These are phyloP conservation scores for Melanotaenia parkinsoni DNA, from an alignment of 2,797 vertebrate species.

Conservation along the genomic window DNA sequence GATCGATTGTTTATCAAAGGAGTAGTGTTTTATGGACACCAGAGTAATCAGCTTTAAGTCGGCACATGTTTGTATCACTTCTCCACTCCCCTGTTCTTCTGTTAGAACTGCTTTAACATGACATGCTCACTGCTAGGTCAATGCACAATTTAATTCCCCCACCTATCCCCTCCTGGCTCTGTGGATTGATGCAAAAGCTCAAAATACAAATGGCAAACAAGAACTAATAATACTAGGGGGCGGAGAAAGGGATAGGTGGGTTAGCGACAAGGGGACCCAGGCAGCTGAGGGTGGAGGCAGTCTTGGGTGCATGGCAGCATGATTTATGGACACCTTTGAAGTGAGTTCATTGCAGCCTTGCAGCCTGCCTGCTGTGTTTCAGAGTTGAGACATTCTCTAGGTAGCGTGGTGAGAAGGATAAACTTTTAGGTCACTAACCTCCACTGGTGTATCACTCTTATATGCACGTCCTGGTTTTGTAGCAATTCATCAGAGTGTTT, in stretches of 20 bases:
- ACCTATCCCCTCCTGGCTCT: neutral
- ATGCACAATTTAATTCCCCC: constrained; percentile 26
- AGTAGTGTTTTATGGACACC: constrained; percentile 35
- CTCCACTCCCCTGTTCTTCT: constrained; percentile 4
- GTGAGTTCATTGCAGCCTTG: constrained; percentile 75
- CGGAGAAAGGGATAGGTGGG: constrained; percentile 33
- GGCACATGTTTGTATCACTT: constrained; percentile 24
- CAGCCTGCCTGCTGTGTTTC: constrained; percentile 64
- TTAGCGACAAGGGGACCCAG: constrained; percentile 22
- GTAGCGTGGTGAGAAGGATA: constrained; percentile 25
- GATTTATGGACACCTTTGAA: constrained; percentile 85
- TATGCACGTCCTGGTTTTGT: constrained; percentile 60
- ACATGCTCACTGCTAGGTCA: constrained; percentile 8
- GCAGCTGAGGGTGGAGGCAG: constrained; percentile 40
- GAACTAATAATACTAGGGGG: constrained; percentile 26
- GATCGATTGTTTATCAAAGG: constrained; percentile 29
- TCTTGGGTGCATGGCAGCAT: constrained; percentile 65
- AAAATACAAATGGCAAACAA: constrained; percentile 20
- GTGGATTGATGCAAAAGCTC: constrained; percentile 21
- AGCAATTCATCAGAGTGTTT: constrained; percentile 60
- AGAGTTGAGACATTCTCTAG: constrained; percentile 55
- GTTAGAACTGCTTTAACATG: constrained; percentile 31
- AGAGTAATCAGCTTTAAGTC: constrained; percentile 35
- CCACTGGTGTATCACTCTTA: constrained; percentile 40
- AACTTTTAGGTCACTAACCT: constrained; percentile 62